Evolutionary conservation across 2,113 vertebrate species (phyloP), one percentile per base, ranked within the genome.

Genomic region (Pituophis catenifer): DNA sequence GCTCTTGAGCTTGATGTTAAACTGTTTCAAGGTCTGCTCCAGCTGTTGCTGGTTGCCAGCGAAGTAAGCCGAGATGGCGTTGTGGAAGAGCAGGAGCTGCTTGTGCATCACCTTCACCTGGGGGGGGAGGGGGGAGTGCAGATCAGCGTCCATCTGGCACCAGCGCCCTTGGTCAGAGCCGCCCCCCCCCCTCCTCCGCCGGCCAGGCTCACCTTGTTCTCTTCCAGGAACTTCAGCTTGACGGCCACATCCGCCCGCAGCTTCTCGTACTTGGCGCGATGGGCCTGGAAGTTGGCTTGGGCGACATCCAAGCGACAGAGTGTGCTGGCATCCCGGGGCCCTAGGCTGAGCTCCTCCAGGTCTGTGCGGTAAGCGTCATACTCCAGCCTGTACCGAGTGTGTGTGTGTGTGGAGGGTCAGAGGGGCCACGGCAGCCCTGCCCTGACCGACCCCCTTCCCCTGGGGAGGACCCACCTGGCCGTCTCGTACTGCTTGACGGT

Each of bases 41-140:
- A 99, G 96, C 95, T 99, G 99, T 98, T 99, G 98, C 98, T 99
- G 99, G 98, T 99, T 99, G 93, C 99, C 99, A 0, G 99, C 99
- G 89, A 99, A 99, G 97, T 99, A 99, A 3, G 99, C 98, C 0
- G 99, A 99, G 97, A 99, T 98, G 93, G 99, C 99, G 0, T 99
- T 99, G 97, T 99, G 99, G 97, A 99, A 99, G 91, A 99, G 99
- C 86, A 99, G 98, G 58, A 99, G 98, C 97, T 99, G 99, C 97
- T 99, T 99, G 96, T 99, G 99, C 99, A 99, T 99, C 97, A 99
- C 99, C 95, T 99, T 99, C 94, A 99, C 98, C 99, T 99, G 97
- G 52, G 38, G 53, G 93, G 62, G 53, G 24, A 3, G 1, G 2
- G 26, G 24, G 26, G 48, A 7, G 29, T 6, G 26, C 26, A 17